These are phyloP conservation scores for Paratilapia polleni DNA, from an alignment of 2,113 vertebrate species.

Conservation along the genomic window DNA sequence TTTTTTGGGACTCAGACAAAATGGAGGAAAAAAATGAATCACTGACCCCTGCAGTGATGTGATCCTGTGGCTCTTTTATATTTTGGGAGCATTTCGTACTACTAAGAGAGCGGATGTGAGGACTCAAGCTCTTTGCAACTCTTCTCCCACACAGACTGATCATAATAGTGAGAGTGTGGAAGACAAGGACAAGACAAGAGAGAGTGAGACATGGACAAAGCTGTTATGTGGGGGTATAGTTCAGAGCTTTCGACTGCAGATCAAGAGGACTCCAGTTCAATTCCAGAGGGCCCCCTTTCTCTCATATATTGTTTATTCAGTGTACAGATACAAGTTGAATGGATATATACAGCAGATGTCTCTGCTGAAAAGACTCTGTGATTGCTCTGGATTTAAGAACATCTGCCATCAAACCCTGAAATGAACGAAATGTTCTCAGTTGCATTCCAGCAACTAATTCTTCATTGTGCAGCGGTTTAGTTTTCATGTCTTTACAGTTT, in stretches of 20 bases:
- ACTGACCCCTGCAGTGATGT: background rate
- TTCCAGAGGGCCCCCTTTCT: conserved; percentile 81
- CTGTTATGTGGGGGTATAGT: conserved; percentile 78
- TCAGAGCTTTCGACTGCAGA: conserved; percentile 87
- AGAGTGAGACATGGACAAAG: no score
- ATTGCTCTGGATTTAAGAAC: no score
- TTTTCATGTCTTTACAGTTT: background rate
- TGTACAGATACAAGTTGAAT: no score
- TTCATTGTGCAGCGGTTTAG: background rate
- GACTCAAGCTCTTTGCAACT: background rate
- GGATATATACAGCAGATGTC: no score
- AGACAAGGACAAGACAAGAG: no score
- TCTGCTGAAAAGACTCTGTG: no score
- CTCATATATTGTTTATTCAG: background rate
- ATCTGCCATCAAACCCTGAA: background rate
- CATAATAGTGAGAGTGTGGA: background rate
- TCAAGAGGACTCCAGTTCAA: conserved; percentile 69
- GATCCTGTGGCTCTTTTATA: background rate
- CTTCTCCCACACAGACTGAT: background rate
- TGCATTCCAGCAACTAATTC: background rate
- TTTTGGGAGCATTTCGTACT: background rate
- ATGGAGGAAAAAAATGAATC: background rate
- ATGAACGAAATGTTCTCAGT: background rate
- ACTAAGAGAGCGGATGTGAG: background rate
- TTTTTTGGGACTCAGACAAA: accelerated